phyloP scores from a whole-genome alignment of 2,797 vertebrate species.

The Xenopus petersii region DNA sequence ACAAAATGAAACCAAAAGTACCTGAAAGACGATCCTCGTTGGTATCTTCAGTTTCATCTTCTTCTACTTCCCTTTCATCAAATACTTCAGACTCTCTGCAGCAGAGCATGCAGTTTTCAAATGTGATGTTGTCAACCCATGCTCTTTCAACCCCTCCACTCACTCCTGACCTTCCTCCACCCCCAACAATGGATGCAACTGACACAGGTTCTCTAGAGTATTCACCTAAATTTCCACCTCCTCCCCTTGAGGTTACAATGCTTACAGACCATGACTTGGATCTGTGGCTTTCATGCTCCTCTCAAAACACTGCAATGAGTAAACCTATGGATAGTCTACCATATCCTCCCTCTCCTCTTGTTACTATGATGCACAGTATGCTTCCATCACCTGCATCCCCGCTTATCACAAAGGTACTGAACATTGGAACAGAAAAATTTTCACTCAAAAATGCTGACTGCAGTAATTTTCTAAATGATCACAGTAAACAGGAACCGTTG shows the following conservation, averaged over 20 bases:
- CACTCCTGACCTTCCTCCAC: slow-evolving; percentile 54
- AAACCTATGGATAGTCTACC: slow-evolving; percentile 40
- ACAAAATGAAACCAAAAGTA: slow-evolving; percentile 83
- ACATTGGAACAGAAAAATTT: slow-evolving; percentile 56
- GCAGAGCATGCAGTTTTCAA: slow-evolving; percentile 57
- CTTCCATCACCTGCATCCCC: slow-evolving; percentile 66
- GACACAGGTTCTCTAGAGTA: slow-evolving; percentile 57
- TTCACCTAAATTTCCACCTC: slow-evolving; percentile 78
- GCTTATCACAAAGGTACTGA: slow-evolving; percentile 66
- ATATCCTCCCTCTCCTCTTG: slow-evolving; percentile 45
- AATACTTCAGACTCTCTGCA: slow-evolving; percentile 84
- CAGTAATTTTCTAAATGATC: slow-evolving; percentile 50
- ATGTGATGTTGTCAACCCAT: slow-evolving; percentile 43
- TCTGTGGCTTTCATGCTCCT: slow-evolving; percentile 58
- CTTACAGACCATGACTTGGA: slow-evolving; percentile 58
- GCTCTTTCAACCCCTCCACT: slow-evolving; percentile 58
- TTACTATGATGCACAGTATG: slow-evolving; percentile 58
- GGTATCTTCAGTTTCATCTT: slow-evolving; percentile 90
- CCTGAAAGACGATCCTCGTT: slow-evolving; percentile 96
- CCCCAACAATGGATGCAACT: slow-evolving; percentile 19
- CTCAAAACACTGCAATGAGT: slow-evolving; percentile 45
- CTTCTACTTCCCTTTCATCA: slow-evolving; percentile 93
- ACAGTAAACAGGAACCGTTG: slow-evolving; percentile 57
- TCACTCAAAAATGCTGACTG: slow-evolving; percentile 53
- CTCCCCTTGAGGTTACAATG: slow-evolving; percentile 74